Evolutionary conservation across 2,797 vertebrate species (phyloP).

Genomic region (Garrulus glandarius): DNA sequence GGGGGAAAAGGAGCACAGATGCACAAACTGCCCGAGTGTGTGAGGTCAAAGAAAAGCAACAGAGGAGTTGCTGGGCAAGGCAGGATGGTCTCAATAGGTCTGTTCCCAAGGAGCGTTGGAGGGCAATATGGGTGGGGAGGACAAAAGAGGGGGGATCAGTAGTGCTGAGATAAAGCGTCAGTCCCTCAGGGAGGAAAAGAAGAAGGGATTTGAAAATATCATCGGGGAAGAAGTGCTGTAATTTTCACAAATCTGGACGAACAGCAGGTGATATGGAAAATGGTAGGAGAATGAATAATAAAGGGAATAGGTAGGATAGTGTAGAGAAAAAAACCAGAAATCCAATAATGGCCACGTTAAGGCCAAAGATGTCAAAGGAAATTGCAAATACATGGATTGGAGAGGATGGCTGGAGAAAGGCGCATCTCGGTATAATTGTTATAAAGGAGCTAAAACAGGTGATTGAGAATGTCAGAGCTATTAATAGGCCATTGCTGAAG

Average conservation of each 20-base stretch:
- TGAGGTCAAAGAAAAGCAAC: background rate
- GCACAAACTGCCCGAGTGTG: background rate
- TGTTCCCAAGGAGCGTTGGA: background rate
- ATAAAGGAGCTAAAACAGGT: background rate
- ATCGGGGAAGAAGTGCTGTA: background rate
- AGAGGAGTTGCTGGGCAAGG: background rate
- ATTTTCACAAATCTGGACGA: background rate
- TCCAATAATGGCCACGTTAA: background rate
- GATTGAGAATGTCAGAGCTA: background rate
- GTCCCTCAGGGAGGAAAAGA: background rate
- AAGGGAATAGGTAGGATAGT: background rate
- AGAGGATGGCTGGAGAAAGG: background rate
- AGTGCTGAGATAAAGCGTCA: background rate
- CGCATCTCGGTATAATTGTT: fast-evolving
- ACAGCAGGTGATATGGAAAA: background rate
- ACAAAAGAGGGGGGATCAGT: background rate
- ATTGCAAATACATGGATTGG: background rate
- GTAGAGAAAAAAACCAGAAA: background rate
- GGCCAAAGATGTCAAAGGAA: background rate
- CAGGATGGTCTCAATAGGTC: background rate
- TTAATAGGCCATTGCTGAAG: background rate
- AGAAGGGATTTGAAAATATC: background rate
- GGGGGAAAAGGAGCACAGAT: background rate
- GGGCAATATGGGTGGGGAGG: background rate
- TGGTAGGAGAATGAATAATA: background rate